phyloP scores from a whole-genome alignment of 2,888 invertebrate genomes.

The Tetrapedia diversipes region DNA sequence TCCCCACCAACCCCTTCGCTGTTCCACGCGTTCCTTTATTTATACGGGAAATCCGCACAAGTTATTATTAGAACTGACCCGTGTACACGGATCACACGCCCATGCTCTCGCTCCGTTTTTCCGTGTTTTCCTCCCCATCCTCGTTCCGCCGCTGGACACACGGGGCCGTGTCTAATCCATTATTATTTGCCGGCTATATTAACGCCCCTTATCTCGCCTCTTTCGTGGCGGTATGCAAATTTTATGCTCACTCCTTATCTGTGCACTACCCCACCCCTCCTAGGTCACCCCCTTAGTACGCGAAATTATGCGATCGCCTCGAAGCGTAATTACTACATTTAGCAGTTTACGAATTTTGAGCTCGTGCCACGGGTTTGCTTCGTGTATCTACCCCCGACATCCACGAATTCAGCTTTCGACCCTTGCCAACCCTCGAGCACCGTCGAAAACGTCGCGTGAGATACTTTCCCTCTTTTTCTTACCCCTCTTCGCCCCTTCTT shows the following conservation, averaged over 20 bases:
- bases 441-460: no score
- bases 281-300: no score
- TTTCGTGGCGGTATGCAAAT: slow-evolving; percentile 7
- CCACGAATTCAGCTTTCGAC: no score
- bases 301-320: no score
- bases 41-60: slow-evolving; percentile 20
- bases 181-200: slow-evolving; percentile 34
- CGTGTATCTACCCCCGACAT: no score
- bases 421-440: no score
- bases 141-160: neutral
- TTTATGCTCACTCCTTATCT: neutral
- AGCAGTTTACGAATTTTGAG: no score
- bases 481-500: neutral
- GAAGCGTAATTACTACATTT: no score
- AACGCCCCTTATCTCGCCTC: slow-evolving; percentile 34
- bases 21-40: neutral
- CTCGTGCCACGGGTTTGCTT: no score
- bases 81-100: slow-evolving; percentile 10
- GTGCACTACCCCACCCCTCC: no score
- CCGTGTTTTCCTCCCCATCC: neutral
- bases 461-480: neutral
- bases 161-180: slow-evolving; percentile 16
- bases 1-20: neutral
- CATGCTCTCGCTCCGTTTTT: neutral
- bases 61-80: slow-evolving; percentile 37